Percentiles rank a stretch among this genome's conserved stretches.
Evolutionary conservation across 2,888 invertebrate genomes (phyloP).

Genomic region (Eilema griseolum): DNA sequence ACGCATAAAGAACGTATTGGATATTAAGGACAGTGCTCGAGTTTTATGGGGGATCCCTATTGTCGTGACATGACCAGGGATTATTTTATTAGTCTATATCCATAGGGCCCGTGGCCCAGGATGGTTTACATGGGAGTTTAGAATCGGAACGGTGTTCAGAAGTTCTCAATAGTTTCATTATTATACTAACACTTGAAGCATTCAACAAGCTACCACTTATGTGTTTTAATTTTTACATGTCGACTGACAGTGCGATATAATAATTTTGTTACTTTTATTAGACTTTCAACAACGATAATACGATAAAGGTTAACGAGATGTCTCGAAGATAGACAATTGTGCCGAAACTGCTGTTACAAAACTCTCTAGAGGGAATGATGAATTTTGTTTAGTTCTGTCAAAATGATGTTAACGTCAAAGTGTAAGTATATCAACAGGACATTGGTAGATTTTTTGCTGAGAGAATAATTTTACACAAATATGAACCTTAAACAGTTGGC

Average conservation of each 20-base stretch:
- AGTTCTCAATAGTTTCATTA: background rate
- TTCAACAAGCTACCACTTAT: background rate
- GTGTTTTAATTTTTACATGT: background rate
- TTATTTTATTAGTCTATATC: background rate
- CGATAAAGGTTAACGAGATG: slow-evolving; percentile 32
- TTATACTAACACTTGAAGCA: background rate
- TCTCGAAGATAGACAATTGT: slow-evolving; percentile 29
- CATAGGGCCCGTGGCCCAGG: background rate
- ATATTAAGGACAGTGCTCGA: too few relatives aligned
- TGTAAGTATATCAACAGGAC: background rate
- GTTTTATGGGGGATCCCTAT: background rate
- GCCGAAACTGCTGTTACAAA: background rate
- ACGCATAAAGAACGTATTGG: too few relatives aligned
- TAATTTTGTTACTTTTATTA: slow-evolving; percentile 25
- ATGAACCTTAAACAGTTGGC: too few relatives aligned
- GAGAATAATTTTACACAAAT: background rate
- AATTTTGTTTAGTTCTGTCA: background rate
- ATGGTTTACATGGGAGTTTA: too few relatives aligned
- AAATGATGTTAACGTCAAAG: background rate
- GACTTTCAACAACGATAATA: slow-evolving; percentile 47
- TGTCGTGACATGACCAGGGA: background rate
- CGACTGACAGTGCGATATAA: background rate
- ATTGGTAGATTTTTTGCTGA: too few relatives aligned
- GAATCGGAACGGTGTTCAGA: background rate
- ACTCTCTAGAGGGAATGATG: background rate